Percentiles rank a stretch among this genome's conserved stretches.
Evolutionary conservation across 2,888 invertebrate species (phyloP).

Genomic region (Capitulum mitella): DNA sequence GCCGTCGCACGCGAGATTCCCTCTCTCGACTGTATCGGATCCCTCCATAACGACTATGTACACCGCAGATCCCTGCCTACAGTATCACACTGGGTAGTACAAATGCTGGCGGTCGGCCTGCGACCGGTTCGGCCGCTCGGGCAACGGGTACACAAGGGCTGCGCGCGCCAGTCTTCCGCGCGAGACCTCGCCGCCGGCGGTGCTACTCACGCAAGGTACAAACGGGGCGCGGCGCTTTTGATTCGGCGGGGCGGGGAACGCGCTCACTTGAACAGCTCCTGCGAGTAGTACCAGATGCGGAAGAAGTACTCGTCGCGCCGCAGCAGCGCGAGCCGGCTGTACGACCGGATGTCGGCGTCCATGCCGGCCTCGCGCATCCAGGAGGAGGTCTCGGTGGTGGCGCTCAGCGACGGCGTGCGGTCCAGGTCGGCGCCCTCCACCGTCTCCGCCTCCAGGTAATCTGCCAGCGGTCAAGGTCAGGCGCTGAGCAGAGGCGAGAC

Average conservation of each 20-base stretch:
- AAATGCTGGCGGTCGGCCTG: background rate
- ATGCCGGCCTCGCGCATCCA: conserved; percentile 90
- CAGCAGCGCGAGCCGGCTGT: conserved; percentile 75
- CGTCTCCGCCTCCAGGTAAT: conserved; percentile 35
- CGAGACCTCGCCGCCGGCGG: background rate
- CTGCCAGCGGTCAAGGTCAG: conserved; percentile 14
- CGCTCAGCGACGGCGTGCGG: conserved; percentile 58
- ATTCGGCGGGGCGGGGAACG: background rate
- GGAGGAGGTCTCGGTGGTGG: conserved; percentile 85
- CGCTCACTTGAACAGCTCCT: conserved; percentile 8
- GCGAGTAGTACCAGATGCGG: conserved; percentile 65
- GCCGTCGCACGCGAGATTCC: background rate
- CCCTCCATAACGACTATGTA: background rate
- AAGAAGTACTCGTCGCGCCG: conserved; percentile 92
- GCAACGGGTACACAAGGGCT: background rate
- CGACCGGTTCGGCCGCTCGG: background rate
- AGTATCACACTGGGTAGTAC: background rate
- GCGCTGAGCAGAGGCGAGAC: background rate
- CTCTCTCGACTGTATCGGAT: background rate
- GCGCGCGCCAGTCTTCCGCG: background rate
- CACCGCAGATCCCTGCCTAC: background rate
- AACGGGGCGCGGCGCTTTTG: background rate
- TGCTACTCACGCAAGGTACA: background rate
- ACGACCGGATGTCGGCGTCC: conserved; percentile 86
- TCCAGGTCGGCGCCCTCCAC: conserved; percentile 58